Evolutionary conservation across 2,888 invertebrate species (phyloP).

Genomic region (Napeogenes inachia): DNA sequence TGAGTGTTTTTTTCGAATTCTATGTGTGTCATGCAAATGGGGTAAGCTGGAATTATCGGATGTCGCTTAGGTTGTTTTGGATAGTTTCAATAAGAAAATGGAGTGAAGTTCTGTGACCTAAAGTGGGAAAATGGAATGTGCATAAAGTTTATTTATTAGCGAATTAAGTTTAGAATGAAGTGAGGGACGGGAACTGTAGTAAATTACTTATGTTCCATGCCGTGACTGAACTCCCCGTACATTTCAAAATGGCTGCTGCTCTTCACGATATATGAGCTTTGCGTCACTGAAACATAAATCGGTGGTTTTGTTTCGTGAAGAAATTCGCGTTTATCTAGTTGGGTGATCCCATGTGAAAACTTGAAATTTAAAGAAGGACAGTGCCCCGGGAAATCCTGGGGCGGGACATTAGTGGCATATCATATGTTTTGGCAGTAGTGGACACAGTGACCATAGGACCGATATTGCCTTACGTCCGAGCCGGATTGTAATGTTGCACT

Average conservation of each 20-base stretch:
- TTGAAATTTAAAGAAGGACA: slow-evolving; percentile 54
- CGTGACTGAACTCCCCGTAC: slow-evolving; percentile 78
- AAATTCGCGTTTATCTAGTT: slow-evolving; percentile 61
- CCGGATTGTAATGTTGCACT: slow-evolving; percentile 72
- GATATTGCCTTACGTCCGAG: slow-evolving; percentile 74
- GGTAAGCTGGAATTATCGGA: slow-evolving; percentile 81
- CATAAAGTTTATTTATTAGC: slow-evolving; percentile 60
- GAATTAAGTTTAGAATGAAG: slow-evolving; percentile 46
- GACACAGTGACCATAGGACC: slow-evolving; percentile 71
- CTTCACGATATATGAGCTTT: slow-evolving; percentile 79
- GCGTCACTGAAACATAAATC: slow-evolving; percentile 78
- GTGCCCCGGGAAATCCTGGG: slow-evolving; percentile 53
- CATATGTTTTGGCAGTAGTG: slow-evolving; percentile 76
- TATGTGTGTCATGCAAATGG: slow-evolving; percentile 86
- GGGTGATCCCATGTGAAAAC: slow-evolving; percentile 62
- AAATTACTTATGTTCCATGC: slow-evolving; percentile 76
- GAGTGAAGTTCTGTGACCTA: slow-evolving; percentile 68
- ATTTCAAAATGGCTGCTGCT: slow-evolving; percentile 80
- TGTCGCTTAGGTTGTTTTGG: slow-evolving; percentile 78
- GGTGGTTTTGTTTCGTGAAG: slow-evolving; percentile 65
- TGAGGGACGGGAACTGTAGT: slow-evolving; percentile 54
- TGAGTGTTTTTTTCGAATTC: slow-evolving; percentile 78
- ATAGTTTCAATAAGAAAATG: slow-evolving; percentile 73
- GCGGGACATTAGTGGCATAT: slow-evolving; percentile 68
- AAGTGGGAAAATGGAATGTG: slow-evolving; percentile 68